Base-by-base conservation (phyloP, 2,888 invertebrate species). In the Agonopterix subpropinquella region DNA sequence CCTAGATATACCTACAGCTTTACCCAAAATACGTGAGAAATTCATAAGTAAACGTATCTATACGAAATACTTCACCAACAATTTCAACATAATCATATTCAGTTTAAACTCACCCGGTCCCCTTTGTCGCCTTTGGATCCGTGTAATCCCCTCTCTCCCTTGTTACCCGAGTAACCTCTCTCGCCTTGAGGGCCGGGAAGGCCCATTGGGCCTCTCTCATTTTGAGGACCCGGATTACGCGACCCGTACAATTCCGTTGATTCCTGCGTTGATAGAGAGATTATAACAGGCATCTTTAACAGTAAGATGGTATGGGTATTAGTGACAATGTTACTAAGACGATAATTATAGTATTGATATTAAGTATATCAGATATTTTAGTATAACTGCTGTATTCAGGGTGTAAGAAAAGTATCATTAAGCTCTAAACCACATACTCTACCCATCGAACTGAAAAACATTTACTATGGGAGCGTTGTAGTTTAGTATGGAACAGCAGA, bases 51-150 rank as follows among this genome's bases (percentile, higher is more conserved):
- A 28, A 28, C 28, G 28, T 28, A 28, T 39, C 39, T n/a, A 39
- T n/a, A 39, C 39, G 9, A 39, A 39, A n/a, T 39, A 9, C 10
- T n/a, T n/a, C 10, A 39, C 9, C 39, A 39, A 39, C n/a, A 39
- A n/a, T n/a, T 39, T 9, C 9, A 10, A n/a, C 48, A 41, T 59
- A 60, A 64, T 59, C 55, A 64, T 65, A 62, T 65, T 65, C 58
- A 56, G 56, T 48, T 44, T 45, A 49, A 66, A 87, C 91, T 90
- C 73, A 91, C 96, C 81, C 94, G 91, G 65, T 93, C 94, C 56
- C 95, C 95, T 83, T 93, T 93, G 61, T 90, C 89, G 56, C 94
- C 92, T 75, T 92, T 91, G 54, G 89, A 77, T 52, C 91, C 91
- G 47, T 89, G 82, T 80, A 90, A 88, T 68, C 91, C 91, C 53